These are phyloP conservation scores for Malacoctenus gilli DNA, from an alignment of 2,797 vertebrate genomes.

Conservation along the genomic window DNA sequence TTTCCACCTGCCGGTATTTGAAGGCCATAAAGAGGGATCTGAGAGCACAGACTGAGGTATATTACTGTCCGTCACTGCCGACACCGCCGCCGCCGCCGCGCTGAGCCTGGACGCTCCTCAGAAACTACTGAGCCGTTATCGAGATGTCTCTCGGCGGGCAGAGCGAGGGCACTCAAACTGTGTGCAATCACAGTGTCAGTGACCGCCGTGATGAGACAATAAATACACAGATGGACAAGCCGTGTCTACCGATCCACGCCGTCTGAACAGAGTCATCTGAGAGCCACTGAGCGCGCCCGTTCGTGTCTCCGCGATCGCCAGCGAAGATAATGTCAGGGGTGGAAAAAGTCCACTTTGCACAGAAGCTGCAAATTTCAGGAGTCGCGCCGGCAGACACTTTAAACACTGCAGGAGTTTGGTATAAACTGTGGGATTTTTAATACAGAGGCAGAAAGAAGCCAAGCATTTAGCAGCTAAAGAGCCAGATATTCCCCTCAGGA, in stretches of 20 bases:
- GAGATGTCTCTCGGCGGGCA: slow-evolving; percentile 7
- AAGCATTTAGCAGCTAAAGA: neutral
- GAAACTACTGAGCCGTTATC: slow-evolving; percentile 26
- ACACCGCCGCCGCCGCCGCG: slow-evolving; percentile 2
- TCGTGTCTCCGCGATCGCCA: neutral
- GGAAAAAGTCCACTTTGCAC: slow-evolving; percentile 13
- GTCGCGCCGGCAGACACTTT: slow-evolving; percentile 1
- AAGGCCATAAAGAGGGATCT: slow-evolving; percentile 2
- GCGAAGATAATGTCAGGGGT: slow-evolving; percentile 1
- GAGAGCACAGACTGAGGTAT: slow-evolving; percentile 1
- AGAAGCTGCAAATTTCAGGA: slow-evolving; percentile 3
- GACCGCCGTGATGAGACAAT: slow-evolving; percentile 36
- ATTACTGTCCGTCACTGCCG: slow-evolving; percentile 6
- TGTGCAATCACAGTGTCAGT: slow-evolving; percentile 20
- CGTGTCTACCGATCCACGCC: slow-evolving; percentile 26
- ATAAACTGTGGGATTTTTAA: neutral
- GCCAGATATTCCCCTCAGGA: neutral
- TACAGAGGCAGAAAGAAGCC: neutral
- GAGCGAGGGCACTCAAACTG: slow-evolving; percentile 12
- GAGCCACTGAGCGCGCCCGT: slow-evolving; percentile 3
- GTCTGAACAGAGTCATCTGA: slow-evolving; percentile 23
- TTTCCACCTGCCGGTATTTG: neutral
- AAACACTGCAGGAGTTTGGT: neutral
- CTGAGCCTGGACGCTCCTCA: slow-evolving; percentile 22
- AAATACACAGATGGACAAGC: slow-evolving; percentile 36